Percentiles rank a stretch among this genome's conserved stretches.
These are phyloP conservation scores for Cheilosia urbana DNA, from an alignment of 2,888 invertebrate species.

Conservation along the genomic window DNA sequence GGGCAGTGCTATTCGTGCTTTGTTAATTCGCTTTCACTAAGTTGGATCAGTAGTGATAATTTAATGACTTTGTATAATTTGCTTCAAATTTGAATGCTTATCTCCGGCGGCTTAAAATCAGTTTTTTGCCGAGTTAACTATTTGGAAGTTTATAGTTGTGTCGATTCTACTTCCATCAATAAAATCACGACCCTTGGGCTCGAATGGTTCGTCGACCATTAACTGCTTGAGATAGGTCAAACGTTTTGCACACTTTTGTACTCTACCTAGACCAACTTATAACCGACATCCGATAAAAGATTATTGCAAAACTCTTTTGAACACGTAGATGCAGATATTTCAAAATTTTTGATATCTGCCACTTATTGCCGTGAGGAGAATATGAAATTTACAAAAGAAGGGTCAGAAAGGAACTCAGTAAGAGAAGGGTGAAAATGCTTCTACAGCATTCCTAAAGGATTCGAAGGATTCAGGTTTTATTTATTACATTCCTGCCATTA, in stretches of 20 bases:
- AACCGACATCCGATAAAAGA: no score
- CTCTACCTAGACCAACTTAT: no score
- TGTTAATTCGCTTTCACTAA: conserved; percentile 15
- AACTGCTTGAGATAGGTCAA: no score
- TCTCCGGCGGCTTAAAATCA: conserved; percentile 4
- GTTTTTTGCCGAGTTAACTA: not conserved
- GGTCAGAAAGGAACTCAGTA: conserved; percentile 20
- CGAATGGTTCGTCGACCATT: no score
- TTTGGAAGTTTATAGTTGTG: no score
- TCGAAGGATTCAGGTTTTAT: conserved; percentile 37
- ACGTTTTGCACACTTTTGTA: no score
- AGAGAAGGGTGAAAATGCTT: conserved; percentile 39
- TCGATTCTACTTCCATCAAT: no score
- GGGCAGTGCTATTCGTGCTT: not conserved
- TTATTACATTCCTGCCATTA: conserved; percentile 38
- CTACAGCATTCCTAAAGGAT: conserved; percentile 9
- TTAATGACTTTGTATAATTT: conserved; percentile 27
- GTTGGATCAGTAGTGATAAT: conserved; percentile 19
- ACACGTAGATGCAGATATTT: conserved; percentile 5
- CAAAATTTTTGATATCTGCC: conserved; percentile 30
- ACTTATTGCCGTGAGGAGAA: conserved; percentile 37
- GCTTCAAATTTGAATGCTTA: conserved; percentile 19
- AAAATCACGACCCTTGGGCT: no score
- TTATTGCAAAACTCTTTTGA: conserved; percentile 1
- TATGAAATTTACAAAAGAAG: conserved; percentile 17